A percentile compares a stretch with the other conserved stretches of the same genome.
phyloP scores from a whole-genome alignment of 2,888 invertebrate genomes.

The Nephrocerus scutellatus region DNA sequence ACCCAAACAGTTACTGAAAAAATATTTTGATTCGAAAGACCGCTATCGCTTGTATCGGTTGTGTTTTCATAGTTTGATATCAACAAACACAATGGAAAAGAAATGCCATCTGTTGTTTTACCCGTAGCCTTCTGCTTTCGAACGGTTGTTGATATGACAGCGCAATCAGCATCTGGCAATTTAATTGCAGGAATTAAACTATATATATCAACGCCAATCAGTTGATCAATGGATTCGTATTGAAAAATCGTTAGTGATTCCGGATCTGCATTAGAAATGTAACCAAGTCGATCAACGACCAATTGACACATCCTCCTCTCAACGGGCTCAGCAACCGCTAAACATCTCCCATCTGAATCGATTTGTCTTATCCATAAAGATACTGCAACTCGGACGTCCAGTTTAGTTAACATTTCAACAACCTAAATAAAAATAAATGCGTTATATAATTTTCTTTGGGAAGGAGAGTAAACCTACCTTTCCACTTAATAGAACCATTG shows the following conservation, averaged over 20 bases:
- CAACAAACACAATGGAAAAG: constrained; percentile 57
- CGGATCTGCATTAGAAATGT: constrained; percentile 32
- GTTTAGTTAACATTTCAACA: constrained; percentile 56
- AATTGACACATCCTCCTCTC: constrained; percentile 41
- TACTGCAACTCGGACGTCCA: constrained; percentile 54
- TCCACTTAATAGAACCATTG: constrained; percentile 57
- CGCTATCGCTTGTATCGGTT: constrained; percentile 18
- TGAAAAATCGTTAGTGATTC: constrained; percentile 53
- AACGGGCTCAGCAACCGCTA: constrained; percentile 61
- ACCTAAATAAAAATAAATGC: constrained; percentile 39
- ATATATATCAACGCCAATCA: constrained; percentile 50
- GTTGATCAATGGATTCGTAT: constrained; percentile 50
- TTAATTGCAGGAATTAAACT: constrained; percentile 52
- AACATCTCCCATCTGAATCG: constrained; percentile 54
- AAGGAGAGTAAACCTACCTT: constrained; percentile 38
- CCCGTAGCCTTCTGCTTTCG: constrained; percentile 61
- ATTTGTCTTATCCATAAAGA: constrained; percentile 60
- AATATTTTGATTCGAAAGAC: constrained; percentile 14
- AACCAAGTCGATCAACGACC: constrained; percentile 31
- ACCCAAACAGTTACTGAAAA: constrained; percentile 47
- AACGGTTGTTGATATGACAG: constrained; percentile 41
- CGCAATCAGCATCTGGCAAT: constrained; percentile 43
- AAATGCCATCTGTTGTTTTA: constrained; percentile 56
- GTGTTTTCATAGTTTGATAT: constrained; percentile 38
- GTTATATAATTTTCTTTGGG: neutral